These are phyloP conservation scores for Drosophila leonis DNA, from an alignment of 2,888 invertebrate genomes.

Conservation along the genomic window DNA sequence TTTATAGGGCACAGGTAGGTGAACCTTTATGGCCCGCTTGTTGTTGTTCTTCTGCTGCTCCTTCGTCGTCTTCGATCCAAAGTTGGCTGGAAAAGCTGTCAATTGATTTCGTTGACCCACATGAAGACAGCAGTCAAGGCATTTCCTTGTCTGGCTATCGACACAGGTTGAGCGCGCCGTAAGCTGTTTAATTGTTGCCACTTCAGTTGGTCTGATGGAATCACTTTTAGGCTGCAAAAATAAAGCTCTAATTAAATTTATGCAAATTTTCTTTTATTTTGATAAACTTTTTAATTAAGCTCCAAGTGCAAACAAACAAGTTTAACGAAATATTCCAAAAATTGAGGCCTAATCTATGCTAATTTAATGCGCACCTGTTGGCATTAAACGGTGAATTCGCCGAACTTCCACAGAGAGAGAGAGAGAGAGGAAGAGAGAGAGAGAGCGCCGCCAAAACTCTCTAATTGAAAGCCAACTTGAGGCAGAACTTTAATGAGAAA, in stretches of 20 bases:
- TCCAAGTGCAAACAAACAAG: constrained; percentile 29
- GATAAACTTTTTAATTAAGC: constrained; percentile 74
- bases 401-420: background rate
- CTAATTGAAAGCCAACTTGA: constrained; percentile 54
- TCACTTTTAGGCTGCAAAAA: background rate
- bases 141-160: background rate
- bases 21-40: constrained; percentile 29
- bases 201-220: background rate
- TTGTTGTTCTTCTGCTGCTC: constrained; percentile 3
- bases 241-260: constrained; percentile 63
- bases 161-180: constrained; percentile 15
- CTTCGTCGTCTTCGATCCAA: background rate
- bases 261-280: constrained; percentile 58
- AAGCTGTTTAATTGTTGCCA: constrained; percentile 42
- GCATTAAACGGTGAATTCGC: constrained; percentile 1
- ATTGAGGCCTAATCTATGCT: constrained; percentile 68
- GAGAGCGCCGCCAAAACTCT: background rate
- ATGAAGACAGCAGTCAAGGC: constrained; percentile 40
- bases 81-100: constrained; percentile 53
- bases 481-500: constrained; percentile 57
- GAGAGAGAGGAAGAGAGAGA: too few species aligned
- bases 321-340: constrained; percentile 26
- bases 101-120: constrained; percentile 78
- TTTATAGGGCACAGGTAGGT: constrained; percentile 68
- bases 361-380: constrained; percentile 74